phyloP scores from a whole-genome alignment of 2,797 vertebrate genomes.

The Buceros bicornis region DNA sequence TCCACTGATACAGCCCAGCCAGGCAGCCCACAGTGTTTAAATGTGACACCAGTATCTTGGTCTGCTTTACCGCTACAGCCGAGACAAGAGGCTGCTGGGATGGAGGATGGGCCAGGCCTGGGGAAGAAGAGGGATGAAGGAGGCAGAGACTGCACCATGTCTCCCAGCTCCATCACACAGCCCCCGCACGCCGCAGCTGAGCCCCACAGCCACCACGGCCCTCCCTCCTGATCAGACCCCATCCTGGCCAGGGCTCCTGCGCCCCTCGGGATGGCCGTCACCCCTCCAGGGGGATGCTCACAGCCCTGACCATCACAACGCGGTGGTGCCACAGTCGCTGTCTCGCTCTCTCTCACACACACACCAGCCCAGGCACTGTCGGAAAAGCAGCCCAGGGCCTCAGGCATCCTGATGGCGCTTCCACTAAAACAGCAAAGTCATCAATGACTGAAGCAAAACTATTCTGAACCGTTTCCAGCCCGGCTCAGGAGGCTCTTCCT shows the following conservation, averaged over 20 bases:
- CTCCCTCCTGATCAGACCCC: neutral
- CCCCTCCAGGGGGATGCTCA: neutral
- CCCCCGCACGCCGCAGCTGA: accelerated
- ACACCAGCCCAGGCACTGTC: neutral
- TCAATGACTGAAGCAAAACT: neutral
- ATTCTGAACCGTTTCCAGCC: accelerated
- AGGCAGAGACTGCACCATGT: neutral
- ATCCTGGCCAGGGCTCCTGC: neutral
- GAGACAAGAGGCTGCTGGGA: accelerated
- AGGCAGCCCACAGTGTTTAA: neutral
- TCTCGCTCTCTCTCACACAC: accelerated
- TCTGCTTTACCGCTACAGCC: neutral
- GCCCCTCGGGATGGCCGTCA: neutral
- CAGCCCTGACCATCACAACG: no score
- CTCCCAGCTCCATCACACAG: neutral
- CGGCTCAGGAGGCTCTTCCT: neutral
- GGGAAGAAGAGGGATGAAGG: neutral
- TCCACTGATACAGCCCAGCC: accelerated
- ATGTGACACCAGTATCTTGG: neutral
- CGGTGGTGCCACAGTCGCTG: neutral
- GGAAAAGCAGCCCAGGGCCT: neutral
- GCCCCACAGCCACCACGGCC: neutral
- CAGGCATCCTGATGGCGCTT: neutral
- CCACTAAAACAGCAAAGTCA: neutral
- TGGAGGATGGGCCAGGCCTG: neutral